Percentiles rank a stretch among this genome's conserved stretches.
Conservation (phyloP, 1,140 invertebrate species). For the Drosophila micromelanica region DNA sequence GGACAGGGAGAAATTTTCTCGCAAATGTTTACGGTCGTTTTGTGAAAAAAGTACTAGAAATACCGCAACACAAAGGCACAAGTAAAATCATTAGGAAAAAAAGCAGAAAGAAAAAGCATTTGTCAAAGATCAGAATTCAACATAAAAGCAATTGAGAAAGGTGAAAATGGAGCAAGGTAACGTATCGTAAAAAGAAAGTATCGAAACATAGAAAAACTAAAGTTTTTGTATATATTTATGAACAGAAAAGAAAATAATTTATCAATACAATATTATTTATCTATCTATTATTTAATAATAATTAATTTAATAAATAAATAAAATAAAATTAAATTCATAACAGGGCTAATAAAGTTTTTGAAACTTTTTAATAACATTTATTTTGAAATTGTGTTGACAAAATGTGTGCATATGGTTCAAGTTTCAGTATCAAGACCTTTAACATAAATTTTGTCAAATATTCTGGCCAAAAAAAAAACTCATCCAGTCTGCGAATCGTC, state of each 20-base stretch:
- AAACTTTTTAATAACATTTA: no score
- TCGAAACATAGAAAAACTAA: no score
- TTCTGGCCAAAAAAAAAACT: background rate
- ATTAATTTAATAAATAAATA: no score
- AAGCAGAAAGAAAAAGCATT: background rate
- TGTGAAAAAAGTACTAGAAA: background rate
- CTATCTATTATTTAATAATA: no score
- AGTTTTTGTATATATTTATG: no score
- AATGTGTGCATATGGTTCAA: no score
- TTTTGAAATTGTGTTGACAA: background rate
- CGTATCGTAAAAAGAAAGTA: background rate
- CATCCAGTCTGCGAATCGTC: background rate
- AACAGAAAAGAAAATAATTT: no score
- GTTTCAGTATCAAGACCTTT: background rate
- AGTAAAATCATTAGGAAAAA: constrained; percentile 2
- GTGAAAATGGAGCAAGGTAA: background rate
- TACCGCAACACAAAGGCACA: background rate
- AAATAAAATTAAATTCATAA: no score
- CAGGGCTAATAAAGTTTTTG: no score
- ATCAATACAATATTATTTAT: no score
- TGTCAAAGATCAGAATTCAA: background rate
- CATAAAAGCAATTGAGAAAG: background rate
- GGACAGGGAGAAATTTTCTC: background rate
- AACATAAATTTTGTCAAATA: background rate
- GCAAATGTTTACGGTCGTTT: background rate